A percentile compares a stretch with the other conserved stretches of the same genome.
Evolutionary conservation across 23 tunicate genomes (phyloP).

Genomic region (Ciona savignyi): DNA sequence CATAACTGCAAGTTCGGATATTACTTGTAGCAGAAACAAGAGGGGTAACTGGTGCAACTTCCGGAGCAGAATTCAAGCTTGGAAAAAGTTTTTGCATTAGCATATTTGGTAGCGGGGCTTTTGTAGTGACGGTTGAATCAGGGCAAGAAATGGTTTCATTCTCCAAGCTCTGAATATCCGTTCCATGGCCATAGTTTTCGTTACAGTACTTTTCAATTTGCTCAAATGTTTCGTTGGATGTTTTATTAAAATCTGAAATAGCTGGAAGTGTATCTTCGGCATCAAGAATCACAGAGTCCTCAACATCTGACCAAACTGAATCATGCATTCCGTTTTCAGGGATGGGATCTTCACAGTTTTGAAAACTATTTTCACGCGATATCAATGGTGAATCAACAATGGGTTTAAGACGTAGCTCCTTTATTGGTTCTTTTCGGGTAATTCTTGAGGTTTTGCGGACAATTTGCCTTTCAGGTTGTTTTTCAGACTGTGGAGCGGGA

Average conservation of each 20-base stretch:
- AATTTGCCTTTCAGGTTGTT: background rate
- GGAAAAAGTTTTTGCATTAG: slow-evolving; percentile 88
- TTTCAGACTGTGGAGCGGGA: background rate
- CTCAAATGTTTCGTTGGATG: slow-evolving; percentile 79
- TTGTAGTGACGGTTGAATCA: background rate
- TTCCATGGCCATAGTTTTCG: slow-evolving; percentile 31
- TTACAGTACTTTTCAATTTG: slow-evolving; percentile 75
- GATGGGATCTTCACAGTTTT: background rate
- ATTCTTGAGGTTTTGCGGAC: slow-evolving; percentile 2
- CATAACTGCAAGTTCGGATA: background rate
- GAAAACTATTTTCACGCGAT: background rate
- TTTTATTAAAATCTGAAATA: slow-evolving; percentile 20
- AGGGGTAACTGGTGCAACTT: background rate
- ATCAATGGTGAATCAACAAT: background rate
- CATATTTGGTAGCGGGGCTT: slow-evolving; percentile 51
- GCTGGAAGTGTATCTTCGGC: slow-evolving; percentile 7
- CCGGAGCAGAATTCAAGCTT: slow-evolving; percentile 15
- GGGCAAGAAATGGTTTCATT: background rate
- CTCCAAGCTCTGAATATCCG: slow-evolving; percentile 4
- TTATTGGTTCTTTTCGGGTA: background rate
- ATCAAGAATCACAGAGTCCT: slow-evolving; percentile 27
- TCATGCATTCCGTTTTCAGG: background rate
- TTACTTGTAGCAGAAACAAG: background rate
- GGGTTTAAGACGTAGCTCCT: background rate
- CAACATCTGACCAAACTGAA: slow-evolving; percentile 53